phyloP scores from a whole-genome alignment of 64 coral and sea anemone species.

The Astreopora myriophthalma region DNA sequence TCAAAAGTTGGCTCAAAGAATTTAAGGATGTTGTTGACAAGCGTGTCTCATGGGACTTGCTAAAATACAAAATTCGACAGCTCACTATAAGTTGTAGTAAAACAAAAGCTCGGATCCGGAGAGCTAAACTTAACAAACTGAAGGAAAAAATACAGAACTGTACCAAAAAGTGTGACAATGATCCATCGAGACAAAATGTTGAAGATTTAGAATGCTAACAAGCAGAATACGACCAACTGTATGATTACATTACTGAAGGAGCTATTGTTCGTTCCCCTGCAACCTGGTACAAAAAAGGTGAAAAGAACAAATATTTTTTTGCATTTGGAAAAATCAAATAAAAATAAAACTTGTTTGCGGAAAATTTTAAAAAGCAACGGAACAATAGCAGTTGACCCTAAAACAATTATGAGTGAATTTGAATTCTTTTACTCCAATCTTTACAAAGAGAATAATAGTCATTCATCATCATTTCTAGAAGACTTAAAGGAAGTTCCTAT shows the following conservation, averaged over 20 bases:
- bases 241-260: conserved; percentile 44
- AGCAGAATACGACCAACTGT: conserved; percentile 18
- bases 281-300: conserved; percentile 33
- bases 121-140: neutral
- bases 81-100: conserved; percentile 42
- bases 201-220: conserved; percentile 16
- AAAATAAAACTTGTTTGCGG: conserved; percentile 2
- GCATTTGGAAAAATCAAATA: conserved; percentile 21
- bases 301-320: conserved; percentile 70
- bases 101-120: conserved; percentile 10
- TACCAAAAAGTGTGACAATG: neutral
- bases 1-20: neutral
- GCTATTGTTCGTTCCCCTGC: conserved; percentile 6
- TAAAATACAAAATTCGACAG: conserved; percentile 60
- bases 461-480: conserved; percentile 6
- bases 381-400: neutral
- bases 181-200: neutral
- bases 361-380: conserved; percentile 7
- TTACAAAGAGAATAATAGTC: no score
- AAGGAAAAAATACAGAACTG: conserved; percentile 14
- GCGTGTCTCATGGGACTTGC: conserved; percentile 29
- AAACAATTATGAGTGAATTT: neutral
- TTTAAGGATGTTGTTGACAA: conserved; percentile 20
- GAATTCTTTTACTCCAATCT: no score
- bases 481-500: neutral